These are phyloP conservation scores for Tachina fera DNA, from an alignment of 2,888 invertebrate genomes.

Conservation along the genomic window DNA sequence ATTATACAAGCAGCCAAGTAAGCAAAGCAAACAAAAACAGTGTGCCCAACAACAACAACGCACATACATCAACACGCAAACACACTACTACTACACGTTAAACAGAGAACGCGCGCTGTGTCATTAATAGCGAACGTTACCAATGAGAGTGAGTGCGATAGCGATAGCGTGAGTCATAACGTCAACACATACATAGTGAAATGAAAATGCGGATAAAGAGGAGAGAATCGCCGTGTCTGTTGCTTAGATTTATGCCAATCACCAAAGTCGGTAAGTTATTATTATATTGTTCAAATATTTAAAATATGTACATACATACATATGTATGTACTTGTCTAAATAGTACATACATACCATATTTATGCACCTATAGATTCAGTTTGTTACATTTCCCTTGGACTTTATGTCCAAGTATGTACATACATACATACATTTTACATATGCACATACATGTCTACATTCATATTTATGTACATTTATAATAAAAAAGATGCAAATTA, in stretches of 20 bases:
- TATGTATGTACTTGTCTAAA: neutral
- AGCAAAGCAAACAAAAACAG: constrained; percentile 62
- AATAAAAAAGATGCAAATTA: constrained; percentile 5
- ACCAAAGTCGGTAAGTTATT: constrained; percentile 75
- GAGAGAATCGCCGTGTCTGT: constrained; percentile 86
- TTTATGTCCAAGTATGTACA: neutral
- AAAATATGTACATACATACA: constrained; percentile 51
- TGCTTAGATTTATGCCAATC: constrained; percentile 85
- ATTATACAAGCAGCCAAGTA: constrained; percentile 67
- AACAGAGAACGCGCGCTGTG: constrained; percentile 71
- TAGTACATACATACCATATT: constrained; percentile 5
- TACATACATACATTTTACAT: no score
- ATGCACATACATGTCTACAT: neutral
- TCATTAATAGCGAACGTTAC: constrained; percentile 70
- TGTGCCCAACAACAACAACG: constrained; percentile 49
- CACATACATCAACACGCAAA: constrained; percentile 12
- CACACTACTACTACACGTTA: constrained; percentile 45
- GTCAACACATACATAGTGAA: constrained; percentile 78
- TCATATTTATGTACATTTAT: neutral
- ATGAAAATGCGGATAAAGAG: constrained; percentile 87
- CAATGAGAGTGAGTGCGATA: constrained; percentile 78
- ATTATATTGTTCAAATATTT: constrained; percentile 21
- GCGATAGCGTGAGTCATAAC: constrained; percentile 83
- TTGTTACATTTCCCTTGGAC: constrained; percentile 38
- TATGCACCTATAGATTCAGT: neutral